phyloP scores from a whole-genome alignment of 2,113 vertebrate species.

The Glaucidium brasilianum region DNA sequence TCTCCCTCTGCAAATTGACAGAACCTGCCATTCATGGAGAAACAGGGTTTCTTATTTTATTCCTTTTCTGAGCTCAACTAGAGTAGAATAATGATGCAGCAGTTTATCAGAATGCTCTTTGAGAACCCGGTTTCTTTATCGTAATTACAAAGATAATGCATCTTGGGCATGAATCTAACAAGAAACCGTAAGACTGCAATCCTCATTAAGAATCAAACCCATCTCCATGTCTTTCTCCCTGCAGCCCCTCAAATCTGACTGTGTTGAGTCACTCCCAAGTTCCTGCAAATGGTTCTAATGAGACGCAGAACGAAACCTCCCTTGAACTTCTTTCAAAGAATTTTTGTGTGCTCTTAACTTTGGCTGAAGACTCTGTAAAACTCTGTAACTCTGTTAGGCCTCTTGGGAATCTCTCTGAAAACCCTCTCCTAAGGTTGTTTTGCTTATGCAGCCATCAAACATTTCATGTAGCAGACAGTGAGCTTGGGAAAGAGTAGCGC shows the following conservation, averaged over 20 bases:
- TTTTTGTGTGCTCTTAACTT: neutral
- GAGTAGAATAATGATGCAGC: neutral
- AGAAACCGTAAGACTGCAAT: neutral
- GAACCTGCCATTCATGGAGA: neutral
- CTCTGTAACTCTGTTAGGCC: no score
- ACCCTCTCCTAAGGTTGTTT: neutral
- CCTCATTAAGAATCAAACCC: rapidly evolving
- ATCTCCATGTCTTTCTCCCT: neutral
- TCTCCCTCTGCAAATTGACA: neutral
- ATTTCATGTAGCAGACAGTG: neutral
- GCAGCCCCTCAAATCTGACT: neutral
- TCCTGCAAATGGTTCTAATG: neutral
- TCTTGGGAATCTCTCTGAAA: neutral
- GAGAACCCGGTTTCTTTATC: neutral
- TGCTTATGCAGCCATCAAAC: neutral
- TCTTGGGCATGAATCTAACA: neutral
- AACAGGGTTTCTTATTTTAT: neutral
- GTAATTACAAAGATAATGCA: neutral
- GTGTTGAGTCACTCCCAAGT: neutral
- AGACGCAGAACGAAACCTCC: neutral
- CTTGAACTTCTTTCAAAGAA: neutral
- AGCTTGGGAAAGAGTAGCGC: neutral
- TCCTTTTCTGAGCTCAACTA: neutral
- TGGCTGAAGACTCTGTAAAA: neutral
- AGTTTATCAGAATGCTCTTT: neutral